phyloP scores from a whole-genome alignment of 2,888 invertebrate species.

The Mayetiola destructor region DNA sequence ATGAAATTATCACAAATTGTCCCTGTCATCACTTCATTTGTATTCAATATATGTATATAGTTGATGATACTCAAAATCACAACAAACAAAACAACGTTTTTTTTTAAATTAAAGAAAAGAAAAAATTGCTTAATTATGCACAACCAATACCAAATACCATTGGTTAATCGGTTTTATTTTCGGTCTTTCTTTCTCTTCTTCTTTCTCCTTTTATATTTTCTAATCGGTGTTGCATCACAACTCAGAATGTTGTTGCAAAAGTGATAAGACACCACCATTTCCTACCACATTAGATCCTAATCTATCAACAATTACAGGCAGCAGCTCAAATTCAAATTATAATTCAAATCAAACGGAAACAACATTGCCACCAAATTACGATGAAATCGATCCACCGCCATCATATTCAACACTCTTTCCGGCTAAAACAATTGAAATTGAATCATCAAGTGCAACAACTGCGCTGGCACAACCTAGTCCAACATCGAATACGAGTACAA shows the following conservation, averaged over 20 bases:
- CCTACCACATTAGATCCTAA: background rate
- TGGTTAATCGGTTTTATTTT: too few species aligned
- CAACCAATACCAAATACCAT: too few species aligned
- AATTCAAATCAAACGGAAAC: constrained; percentile 35
- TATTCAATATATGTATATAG: too few species aligned
- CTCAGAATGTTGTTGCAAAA: constrained; percentile 16
- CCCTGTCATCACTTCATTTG: too few species aligned
- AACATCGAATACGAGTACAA: background rate
- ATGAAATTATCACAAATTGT: too few species aligned
- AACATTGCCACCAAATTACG: constrained; percentile 40
- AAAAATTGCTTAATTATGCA: too few species aligned
- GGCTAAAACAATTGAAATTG: constrained; percentile 23
- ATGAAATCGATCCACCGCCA: constrained; percentile 44
- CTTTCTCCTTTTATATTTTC: too few species aligned
- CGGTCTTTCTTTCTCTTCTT: background rate
- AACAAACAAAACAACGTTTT: too few species aligned
- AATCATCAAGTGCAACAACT: constrained; percentile 22
- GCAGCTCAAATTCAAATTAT: constrained; percentile 20
- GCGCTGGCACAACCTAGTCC: background rate
- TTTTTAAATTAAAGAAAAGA: too few species aligned
- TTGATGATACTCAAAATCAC: too few species aligned
- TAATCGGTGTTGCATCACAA: too few species aligned
- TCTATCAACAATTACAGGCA: constrained; percentile 2
- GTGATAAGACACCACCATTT: background rate
- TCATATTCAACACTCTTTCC: constrained; percentile 54